phyloP scores from a whole-genome alignment of 2,888 invertebrate species.

The Sarcophaga variegata region DNA sequence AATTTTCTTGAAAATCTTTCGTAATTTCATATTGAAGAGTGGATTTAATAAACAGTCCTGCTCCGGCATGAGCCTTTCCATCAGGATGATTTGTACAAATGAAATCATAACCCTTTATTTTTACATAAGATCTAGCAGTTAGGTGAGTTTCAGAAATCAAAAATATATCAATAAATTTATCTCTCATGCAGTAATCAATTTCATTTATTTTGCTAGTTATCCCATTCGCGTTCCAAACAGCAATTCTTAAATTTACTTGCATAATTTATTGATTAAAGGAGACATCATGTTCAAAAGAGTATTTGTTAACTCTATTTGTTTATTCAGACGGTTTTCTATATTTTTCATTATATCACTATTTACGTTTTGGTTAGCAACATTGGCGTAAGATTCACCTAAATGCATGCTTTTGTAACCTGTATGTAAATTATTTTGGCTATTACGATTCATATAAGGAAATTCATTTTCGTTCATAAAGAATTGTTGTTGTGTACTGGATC shows the following conservation, averaged over 20 bases:
- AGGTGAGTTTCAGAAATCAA: neutral
- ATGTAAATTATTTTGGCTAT: neutral
- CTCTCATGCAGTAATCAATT: conserved; percentile 6
- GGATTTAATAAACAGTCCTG: conserved; percentile 14
- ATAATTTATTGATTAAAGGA: too few species aligned
- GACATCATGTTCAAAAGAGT: neutral
- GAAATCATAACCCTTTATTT: neutral
- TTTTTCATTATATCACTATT: too few species aligned
- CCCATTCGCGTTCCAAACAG: conserved; percentile 5
- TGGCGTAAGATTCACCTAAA: too few species aligned
- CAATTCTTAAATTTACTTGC: too few species aligned
- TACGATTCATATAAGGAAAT: neutral
- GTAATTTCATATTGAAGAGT: conserved; percentile 6
- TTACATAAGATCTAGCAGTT: neutral
- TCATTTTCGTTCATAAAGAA: conserved; percentile 4
- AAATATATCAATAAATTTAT: conserved; percentile 9
- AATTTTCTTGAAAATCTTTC: neutral
- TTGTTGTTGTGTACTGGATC: neutral
- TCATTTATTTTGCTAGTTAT: conserved; percentile 10
- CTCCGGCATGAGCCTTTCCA: neutral
- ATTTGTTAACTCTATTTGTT: neutral
- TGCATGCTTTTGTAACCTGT: too few species aligned
- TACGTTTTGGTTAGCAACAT: too few species aligned
- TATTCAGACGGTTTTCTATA: neutral
- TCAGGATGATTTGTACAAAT: too few species aligned